phyloP scores from a whole-genome alignment of 2,888 invertebrate species.

The Drosophila neutralis region DNA sequence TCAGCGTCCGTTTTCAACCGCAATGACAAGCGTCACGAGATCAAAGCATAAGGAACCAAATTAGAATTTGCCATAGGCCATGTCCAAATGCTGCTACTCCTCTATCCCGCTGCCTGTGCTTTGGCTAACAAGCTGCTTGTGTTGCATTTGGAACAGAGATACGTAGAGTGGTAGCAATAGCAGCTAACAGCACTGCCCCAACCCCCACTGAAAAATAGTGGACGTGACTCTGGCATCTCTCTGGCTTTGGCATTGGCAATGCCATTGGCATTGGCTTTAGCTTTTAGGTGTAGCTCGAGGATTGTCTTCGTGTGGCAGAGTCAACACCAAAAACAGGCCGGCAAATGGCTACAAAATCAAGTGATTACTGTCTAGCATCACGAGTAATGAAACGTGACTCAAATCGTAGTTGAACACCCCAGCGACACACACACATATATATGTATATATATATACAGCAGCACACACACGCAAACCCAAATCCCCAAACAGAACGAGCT shows the following conservation, averaged over 20 bases:
- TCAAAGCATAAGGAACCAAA: constrained; percentile 71
- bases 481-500: constrained; percentile 66
- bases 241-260: constrained; percentile 2
- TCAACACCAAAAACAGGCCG: constrained; percentile 52
- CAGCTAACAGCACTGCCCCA: constrained; percentile 25
- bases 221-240: constrained; percentile 42
- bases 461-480: constrained; percentile 35
- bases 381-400: constrained; percentile 82
- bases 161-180: constrained; percentile 49
- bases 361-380: constrained; percentile 82
- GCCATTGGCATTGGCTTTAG: background rate
- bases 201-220: constrained; percentile 3
- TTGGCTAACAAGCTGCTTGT: constrained; percentile 36
- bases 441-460: constrained; percentile 9
- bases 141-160: constrained; percentile 28
- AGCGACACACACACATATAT: constrained; percentile 29
- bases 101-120: background rate
- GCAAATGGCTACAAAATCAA: constrained; percentile 74
- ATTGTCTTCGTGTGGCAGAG: constrained; percentile 40
- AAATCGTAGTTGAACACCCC: constrained; percentile 80
- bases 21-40: constrained; percentile 79
- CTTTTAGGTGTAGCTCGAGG: constrained; percentile 9
- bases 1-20: constrained; percentile 32
- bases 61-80: constrained; percentile 62
- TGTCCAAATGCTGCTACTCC: constrained; percentile 2